Percentiles rank a stretch among this genome's conserved stretches.
phyloP scores from a whole-genome alignment of 2,113 vertebrate genomes.

The Noctilio leporinus region DNA sequence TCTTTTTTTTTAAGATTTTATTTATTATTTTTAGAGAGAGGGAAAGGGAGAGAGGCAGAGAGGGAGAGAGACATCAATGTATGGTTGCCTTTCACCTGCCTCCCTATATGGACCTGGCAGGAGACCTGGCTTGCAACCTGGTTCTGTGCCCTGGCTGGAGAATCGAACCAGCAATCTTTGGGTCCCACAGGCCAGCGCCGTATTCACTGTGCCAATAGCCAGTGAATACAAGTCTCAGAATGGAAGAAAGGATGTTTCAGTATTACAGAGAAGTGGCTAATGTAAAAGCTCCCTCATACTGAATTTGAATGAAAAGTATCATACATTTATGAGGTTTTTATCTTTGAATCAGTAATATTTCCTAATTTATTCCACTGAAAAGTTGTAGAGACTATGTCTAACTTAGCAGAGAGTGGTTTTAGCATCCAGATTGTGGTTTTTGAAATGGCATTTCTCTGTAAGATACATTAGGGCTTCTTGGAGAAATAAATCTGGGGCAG shows the following conservation, averaged over 20 bases:
- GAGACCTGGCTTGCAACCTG: too few relatives aligned
- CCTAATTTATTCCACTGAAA: not conserved
- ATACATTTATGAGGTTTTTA: constrained; percentile 11
- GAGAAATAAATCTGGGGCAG: not conserved
- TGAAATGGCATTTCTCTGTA: not conserved
- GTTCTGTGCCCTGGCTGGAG: too few relatives aligned
- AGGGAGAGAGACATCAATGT: too few relatives aligned
- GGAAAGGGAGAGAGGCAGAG: too few relatives aligned
- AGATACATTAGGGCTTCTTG: not conserved
- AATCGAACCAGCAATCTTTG: too few relatives aligned
- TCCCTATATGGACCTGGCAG: too few relatives aligned
- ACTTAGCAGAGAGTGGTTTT: not conserved
- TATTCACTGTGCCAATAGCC: too few relatives aligned
- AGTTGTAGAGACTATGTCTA: not conserved
- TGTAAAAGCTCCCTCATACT: not conserved
- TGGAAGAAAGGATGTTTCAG: not conserved
- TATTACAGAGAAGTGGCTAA: not conserved
- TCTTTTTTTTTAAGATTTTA: too few relatives aligned
- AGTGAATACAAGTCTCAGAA: not conserved
- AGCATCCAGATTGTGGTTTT: not conserved
- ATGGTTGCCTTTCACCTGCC: too few relatives aligned
- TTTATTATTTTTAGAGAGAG: too few relatives aligned
- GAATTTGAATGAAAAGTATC: not conserved
- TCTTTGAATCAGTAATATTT: constrained; percentile 3
- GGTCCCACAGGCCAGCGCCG: too few relatives aligned